Evolutionary conservation across 2,888 invertebrate species (phyloP), one percentile per base, ranked within the genome.

Genomic region (Caenorhabditis sinica): DNA sequence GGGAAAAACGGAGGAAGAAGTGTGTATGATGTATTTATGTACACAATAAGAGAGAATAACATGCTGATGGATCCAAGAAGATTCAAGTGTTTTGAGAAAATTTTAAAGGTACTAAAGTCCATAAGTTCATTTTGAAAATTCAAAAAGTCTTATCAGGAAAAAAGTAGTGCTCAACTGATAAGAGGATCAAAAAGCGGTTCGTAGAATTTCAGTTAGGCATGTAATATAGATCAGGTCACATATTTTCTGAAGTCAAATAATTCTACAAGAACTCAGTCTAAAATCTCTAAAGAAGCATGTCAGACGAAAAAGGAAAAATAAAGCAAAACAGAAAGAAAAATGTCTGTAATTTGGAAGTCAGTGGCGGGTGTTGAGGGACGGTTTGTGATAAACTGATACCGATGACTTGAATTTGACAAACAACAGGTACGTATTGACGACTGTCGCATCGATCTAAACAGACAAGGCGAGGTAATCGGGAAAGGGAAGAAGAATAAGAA

Each of bases 301-400:
- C 13, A 40, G 13, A 40, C 40, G 40, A 40, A 40, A 40, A 40
- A 6, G 13, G 9, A 13, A 40, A 40, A 40, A 6, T 11, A 40
- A 11, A 40, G 11, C 8, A 40, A 40, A 40, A 40, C 6, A 40
- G 11, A 8, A 36, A 25, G 20, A 53, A 40, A 40, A 25, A 30
- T 13, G 58, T 45, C 71, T 79, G 79, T 61, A 77, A 69, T 33
- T 33, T 30, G 17, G 23, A 17, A 43, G 53, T 56, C 58, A 43
- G 58, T 74, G 63, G 74, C 51, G 61, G 51, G 65, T 75, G 30
- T 30, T 60, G 53, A 43, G 23, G 23, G 36, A 65, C 45, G 65
- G 61, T 71, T 79, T 79, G 13, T 40, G 79, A 79, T 79, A 72
- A 56, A 79, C 79, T 65, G 79, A 79, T 79, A 56, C 25, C 65